Conservation (phyloP, 2,797 vertebrate genomes). For the Jordanella pulchra region DNA sequence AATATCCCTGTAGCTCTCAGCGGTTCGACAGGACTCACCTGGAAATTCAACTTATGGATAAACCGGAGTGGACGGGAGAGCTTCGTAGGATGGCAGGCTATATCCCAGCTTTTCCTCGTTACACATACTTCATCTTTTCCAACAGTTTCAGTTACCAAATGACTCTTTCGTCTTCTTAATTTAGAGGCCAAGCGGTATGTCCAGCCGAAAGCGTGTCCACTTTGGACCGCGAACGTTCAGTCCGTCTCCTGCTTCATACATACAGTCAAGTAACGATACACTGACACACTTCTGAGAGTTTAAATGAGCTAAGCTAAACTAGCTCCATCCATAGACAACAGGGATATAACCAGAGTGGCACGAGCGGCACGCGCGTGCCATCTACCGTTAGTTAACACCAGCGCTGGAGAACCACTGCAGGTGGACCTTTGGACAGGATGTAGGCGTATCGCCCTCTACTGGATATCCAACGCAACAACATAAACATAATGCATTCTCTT, state of each 20-base stretch:
- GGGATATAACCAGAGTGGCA: constrained; percentile 36
- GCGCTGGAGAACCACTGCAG: background rate
- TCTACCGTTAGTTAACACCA: constrained; percentile 36
- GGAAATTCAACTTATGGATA: constrained; percentile 49
- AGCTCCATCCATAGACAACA: constrained; percentile 55
- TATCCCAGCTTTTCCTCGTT: constrained; percentile 49
- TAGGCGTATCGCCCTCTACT: background rate
- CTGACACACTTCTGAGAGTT: constrained; percentile 58
- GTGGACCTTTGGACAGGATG: background rate
- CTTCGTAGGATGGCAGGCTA: constrained; percentile 51
- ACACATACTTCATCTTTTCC: constrained; percentile 61
- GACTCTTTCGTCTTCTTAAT: background rate
- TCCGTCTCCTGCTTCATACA: constrained; percentile 31
- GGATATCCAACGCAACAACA: background rate
- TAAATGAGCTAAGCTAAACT: constrained; percentile 68
- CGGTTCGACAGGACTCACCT: constrained; percentile 55
- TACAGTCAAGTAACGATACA: constrained; percentile 33
- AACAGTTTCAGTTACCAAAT: constrained; percentile 3
- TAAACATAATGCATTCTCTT: no score
- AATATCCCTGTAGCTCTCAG: background rate
- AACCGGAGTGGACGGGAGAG: constrained; percentile 49
- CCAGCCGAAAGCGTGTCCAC: background rate
- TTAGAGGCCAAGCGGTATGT: background rate
- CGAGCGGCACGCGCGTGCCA: constrained; percentile 47
- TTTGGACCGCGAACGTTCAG: background rate